Conservation (phyloP, 2,113 vertebrate genomes). For the Glareola pratincola region DNA sequence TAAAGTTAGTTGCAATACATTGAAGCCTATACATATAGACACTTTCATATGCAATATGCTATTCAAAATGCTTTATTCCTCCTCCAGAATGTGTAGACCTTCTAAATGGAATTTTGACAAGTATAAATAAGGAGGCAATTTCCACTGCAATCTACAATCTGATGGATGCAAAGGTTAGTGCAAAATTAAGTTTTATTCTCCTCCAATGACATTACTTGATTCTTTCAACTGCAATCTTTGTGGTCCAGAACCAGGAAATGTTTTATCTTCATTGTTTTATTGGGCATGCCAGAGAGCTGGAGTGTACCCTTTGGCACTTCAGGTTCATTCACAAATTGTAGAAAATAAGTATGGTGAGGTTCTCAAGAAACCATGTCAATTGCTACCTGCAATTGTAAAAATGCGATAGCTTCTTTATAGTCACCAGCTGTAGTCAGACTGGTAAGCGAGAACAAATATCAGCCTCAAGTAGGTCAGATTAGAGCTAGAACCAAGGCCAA, state of each 20-base stretch:
- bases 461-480: neutral
- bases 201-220: neutral
- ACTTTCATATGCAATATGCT: neutral
- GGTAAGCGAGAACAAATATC: neutral
- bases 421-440: neutral
- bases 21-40: neutral
- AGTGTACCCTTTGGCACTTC: neutral
- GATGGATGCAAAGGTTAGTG: slow-evolving; percentile 59
- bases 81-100: slow-evolving; percentile 39
- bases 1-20: neutral
- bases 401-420: neutral
- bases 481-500: neutral
- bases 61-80: neutral
- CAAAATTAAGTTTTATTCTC: neutral
- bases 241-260: neutral
- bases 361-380: neutral
- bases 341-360: neutral
- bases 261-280: neutral
- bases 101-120: slow-evolving; percentile 30
- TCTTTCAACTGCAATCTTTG: neutral
- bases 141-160: slow-evolving; percentile 46
- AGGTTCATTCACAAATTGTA: neutral
- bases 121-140: slow-evolving; percentile 37
- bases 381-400: neutral
- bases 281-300: neutral